Evolutionary conservation across 64 coral and sea anemone genomes (phyloP).

Genomic region (Anthopleura sola): DNA sequence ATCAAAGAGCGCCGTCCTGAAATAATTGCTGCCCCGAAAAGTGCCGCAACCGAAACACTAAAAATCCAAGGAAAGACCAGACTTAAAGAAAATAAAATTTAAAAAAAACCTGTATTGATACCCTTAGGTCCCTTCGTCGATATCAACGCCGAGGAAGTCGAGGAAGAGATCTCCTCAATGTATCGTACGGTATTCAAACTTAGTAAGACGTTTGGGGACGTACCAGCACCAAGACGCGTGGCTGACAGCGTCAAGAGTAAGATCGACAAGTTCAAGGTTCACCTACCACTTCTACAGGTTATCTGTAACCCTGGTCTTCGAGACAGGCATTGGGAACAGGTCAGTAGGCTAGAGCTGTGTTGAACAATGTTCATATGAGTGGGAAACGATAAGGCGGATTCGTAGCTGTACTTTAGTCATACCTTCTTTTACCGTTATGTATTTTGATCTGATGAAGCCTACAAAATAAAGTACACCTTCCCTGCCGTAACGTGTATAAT

Average conservation of each 20-base stretch:
- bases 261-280: slow-evolving; percentile 94
- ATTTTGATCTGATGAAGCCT: no score
- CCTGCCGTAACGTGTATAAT: not conserved
- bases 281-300: slow-evolving; percentile 74
- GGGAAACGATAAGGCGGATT: no score
- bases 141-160: slow-evolving; percentile 91
- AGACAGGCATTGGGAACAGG: slow-evolving; percentile 91
- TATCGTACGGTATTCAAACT: slow-evolving; percentile 85
- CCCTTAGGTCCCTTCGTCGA: slow-evolving; percentile 82
- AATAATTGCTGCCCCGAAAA: no score
- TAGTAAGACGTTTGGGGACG: slow-evolving; percentile 78
- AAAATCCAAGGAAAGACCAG: no score
- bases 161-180: slow-evolving; percentile 86
- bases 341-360: not conserved
- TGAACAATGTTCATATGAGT: not conserved
- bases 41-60: no score
- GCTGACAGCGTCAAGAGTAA: slow-evolving; percentile 85
- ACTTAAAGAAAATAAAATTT: no score
- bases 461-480: no score
- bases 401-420: no score
- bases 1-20: no score
- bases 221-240: slow-evolving; percentile 69
- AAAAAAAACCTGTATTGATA: no score
- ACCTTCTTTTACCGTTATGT: no score
- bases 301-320: slow-evolving; percentile 88